Base-by-base conservation (phyloP, 2,797 vertebrate species). In the Sparus aurata region DNA sequence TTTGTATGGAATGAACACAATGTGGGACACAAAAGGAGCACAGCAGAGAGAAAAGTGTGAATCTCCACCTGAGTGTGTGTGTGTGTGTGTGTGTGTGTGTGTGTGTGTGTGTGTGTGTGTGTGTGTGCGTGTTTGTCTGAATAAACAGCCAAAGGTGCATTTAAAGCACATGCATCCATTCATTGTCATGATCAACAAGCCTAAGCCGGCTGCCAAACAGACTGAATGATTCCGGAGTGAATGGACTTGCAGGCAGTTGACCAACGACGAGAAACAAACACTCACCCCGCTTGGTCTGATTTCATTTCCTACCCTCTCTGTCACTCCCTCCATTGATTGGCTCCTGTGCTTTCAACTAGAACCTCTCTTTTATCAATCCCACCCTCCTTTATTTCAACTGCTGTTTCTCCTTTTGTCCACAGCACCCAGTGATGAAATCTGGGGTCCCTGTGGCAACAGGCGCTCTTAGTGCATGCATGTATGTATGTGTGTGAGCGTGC, bases 391-490 rank as follows among this genome's bases (percentile, higher is more conserved):
- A 74, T 72, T 73, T 76, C 77, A 67, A 59, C 43, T 38, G 69
- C 68, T 57, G 50, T 79, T 75, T 77, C 59, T 65, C 73, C 75
- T 75, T 79, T 89, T 88, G 77, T 83, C 68, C 61, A 4, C 63
- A 55, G 63, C 73, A 71, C 79, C 68, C 69, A 61, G 87, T 85
- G 77, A 96, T 96, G 94, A 95, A 96, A 95, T 93, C 94, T 91
- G 90, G 94, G 93, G 75, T 91, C 86, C 87, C 88, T 85, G 84
- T 87, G 89, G 90, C 90, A 92, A 91, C 89, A 90, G 92, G 87
- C 88, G 12, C 79, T 65, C 25, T 52, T 49, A 66, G 63, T 80
- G 70, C 58, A 45, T 60, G 41, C 18, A 59, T 78, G 65, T 34
- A 59, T 64, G 58, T 71, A 34, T 57, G 59, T 64, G 68, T 45